A percentile compares a stretch with the other conserved stretches of the same genome.
Conservation (phyloP, 2,113 vertebrate genomes). For the Cinclus mexicanus region DNA sequence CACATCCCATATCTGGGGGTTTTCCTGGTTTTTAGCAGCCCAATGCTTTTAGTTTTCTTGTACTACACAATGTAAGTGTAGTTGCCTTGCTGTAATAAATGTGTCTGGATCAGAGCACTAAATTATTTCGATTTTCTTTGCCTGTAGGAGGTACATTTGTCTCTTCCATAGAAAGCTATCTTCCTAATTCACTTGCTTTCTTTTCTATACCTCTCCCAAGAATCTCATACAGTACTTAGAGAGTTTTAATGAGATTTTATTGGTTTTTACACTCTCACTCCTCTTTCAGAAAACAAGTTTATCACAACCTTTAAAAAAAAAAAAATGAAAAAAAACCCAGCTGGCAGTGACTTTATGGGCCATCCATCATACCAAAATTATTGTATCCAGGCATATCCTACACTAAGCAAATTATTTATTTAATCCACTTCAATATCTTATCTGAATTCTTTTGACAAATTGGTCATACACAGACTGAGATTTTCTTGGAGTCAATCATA, state of each 20-base stretch:
- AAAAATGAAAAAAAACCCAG: neutral
- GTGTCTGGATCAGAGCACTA: neutral
- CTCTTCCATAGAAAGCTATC: neutral
- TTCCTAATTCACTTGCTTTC: neutral
- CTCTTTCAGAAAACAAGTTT: neutral
- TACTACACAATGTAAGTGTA: neutral
- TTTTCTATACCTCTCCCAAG: neutral
- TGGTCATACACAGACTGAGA: neutral
- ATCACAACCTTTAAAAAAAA: neutral
- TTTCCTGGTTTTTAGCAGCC: neutral
- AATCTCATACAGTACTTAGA: neutral
- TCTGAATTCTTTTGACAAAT: neutral
- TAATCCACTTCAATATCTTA: neutral
- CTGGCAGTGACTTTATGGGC: neutral
- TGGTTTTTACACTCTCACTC: neutral
- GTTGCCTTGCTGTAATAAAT: neutral
- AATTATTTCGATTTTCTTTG: neutral
- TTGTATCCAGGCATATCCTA: neutral
- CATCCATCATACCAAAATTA: neutral
- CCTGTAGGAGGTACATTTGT: neutral
- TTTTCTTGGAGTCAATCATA: neutral
- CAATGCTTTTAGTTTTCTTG: neutral
- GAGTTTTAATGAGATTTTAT: neutral
- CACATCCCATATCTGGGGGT: rapidly evolving
- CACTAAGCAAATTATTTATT: neutral